Base-by-base conservation (phyloP, 2,113 vertebrate genomes). In the Gila orcuttii region DNA sequence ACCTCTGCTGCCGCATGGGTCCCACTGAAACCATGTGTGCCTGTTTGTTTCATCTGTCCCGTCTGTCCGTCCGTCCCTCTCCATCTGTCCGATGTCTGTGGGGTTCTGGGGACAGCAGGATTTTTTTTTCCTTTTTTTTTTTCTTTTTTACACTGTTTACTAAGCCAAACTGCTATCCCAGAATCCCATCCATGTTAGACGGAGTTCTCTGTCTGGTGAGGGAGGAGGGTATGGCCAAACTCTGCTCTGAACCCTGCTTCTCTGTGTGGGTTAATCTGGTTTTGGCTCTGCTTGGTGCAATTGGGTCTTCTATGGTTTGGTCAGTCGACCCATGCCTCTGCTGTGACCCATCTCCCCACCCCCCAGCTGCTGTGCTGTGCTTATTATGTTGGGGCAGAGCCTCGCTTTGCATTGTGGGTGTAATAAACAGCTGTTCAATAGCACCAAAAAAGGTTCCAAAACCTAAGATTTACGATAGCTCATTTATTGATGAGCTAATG, bases 121-220 rank as follows among this genome's bases (percentile, higher is more conserved):
- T 3, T 80, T 28, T 52, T 33, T 17, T 10, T 23, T 33, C 6
- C 9, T 31, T 62, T 45, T 68, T 57, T 4, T 57, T 71, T n/a
- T 76, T 25, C 0, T 17, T 42, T 55, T 81, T 28, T 17, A 28
- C 8, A 66, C 13, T 2, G 45, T 66, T 57, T 66, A 19, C 17
- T 77, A 21, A 50, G 15, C 45, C 64, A 25, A 31, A 42, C 90
- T 89, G 88, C 36, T 91, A 84, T 91, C 89, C 93, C 87, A 75
- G 88, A 86, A 82, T 86, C 89, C 60, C 66, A 68, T 68, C 79
- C 79, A 50, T 87, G 90, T 92, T 82, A 91, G 85, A 33, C 79
- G 62, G 81, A 90, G 90, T 84, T 90, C 87, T 85, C 90, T 85
- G 86, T 83, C 82, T 82, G 47, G 57, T 75, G 83, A 73, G 66